phyloP scores from a whole-genome alignment of 2,797 vertebrate species.

The Sebastes hubbsi region DNA sequence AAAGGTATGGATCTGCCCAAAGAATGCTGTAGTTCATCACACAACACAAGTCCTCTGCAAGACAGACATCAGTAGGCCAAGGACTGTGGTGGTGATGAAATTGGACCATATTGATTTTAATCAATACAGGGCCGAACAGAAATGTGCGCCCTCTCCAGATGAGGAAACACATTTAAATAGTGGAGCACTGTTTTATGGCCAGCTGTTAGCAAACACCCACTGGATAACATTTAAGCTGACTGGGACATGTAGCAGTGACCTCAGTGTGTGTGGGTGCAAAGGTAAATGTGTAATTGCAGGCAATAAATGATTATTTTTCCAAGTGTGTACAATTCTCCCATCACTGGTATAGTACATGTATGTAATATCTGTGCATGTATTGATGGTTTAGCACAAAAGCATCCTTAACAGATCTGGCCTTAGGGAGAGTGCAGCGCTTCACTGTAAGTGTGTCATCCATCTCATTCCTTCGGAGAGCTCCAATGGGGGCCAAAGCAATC shows the following conservation, averaged over 20 bases:
- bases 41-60: constrained; percentile 21
- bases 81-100: constrained; percentile 71
- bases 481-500: constrained; percentile 54
- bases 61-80: constrained; percentile 52
- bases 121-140: constrained; percentile 62
- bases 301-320: constrained; percentile 38
- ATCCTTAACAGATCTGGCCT: constrained; percentile 53
- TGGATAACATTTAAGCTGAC: constrained; percentile 48
- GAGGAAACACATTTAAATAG: constrained; percentile 65
- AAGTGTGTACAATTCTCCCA: constrained; percentile 19
- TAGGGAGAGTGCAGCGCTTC: constrained; percentile 49
- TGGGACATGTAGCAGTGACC: constrained; percentile 40
- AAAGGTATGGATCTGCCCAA: constrained; percentile 58
- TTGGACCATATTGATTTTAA: constrained; percentile 77
- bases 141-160: constrained; percentile 46
- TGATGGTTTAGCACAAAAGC: constrained; percentile 59
- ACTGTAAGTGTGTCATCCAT: constrained; percentile 70
- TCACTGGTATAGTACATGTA: constrained; percentile 22
- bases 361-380: constrained; percentile 52
- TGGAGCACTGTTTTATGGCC: constrained; percentile 35
- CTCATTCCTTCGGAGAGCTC: constrained; percentile 64
- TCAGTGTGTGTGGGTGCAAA: constrained; percentile 2
- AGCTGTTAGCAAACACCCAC: constrained; percentile 55
- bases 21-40: constrained; percentile 55
- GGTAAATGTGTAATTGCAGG: background rate